Base-by-base conservation (phyloP, 2,113 vertebrate species). In the Terrapene triunguis region DNA sequence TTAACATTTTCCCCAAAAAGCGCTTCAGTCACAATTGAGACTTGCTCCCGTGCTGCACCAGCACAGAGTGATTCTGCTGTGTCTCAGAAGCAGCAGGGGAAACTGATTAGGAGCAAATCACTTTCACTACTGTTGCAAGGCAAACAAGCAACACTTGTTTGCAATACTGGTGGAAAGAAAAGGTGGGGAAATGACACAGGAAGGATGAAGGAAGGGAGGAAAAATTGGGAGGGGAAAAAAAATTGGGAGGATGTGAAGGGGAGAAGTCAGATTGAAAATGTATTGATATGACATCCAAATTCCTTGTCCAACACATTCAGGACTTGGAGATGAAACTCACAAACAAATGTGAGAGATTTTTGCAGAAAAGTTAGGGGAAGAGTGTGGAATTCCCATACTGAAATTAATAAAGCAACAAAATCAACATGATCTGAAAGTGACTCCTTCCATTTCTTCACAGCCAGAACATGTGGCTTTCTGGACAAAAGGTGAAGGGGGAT, bases 241-340 rank as follows among this genome's bases (percentile, higher is more conserved):
- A 7, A 6, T 0, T 24, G 16, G 13, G 25, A 81, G 24, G 19
- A 50, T n/a, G 65, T 17, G 4, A 38, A 16, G 65, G 29, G 59
- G 59, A 32, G 13, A 32, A 62, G 22, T 17, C 11, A 6, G 2
- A 4, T 2, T 14, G n/a, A 8, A 10, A 38, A 5, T 65, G 22
- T 84, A 78, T 85, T 38, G 5, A 32, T 42, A 78, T 2, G 3
- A 47, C 22, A 47, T 47, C 42, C 74, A 47, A 47, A 78, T 27
- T 27, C 22, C 74, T 78, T 47, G 42, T 27, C 22, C 42, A 78
- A 42, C 65, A 38, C 65, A 10, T 72, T 72, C 35, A 72, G 65
- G 19, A 38, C 19, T 29, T 32, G 27, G 12, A 32, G 14, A 47
- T 80, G 47, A 42, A 80, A 48, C 14, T 80, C 29, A 80, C 25